Base-by-base conservation (phyloP, 2,797 vertebrate species). In the Vespertilio murinus region DNA sequence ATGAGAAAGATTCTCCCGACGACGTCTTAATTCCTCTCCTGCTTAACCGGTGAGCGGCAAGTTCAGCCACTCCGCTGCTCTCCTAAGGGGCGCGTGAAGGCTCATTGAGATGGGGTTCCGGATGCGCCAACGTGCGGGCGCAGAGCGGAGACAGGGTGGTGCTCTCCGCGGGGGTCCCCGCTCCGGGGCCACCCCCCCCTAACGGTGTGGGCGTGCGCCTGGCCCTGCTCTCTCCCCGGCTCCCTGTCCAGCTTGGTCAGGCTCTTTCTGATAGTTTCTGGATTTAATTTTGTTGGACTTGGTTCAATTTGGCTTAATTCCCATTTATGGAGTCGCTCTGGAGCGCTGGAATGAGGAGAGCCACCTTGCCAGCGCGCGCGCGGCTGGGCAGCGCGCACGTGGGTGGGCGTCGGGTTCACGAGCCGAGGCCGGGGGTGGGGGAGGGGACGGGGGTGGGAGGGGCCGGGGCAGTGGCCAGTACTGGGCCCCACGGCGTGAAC, bases 51-150 rank as follows among this genome's bases (percentile, higher is more conserved):
- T 10, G 9, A 42, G 42, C 42, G 42, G 42, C 86, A 93, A 97
- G 93, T 96, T 97, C 92, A 97, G 82, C 86, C 79, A 90, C 93
- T 93, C 56, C 96, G 91, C 88, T 94, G 94, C 93, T 89, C 95
- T 97, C 94, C 96, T 96, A 96, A 96, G 95, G 93, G 95, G 95
- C 94, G 97, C 97, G 97, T 97, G 95, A 97, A 81, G 95, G 85
- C 95, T 96, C 96, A 96, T 93, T 96, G 96, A 96, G 95, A 94
- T 45, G 75, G 91, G 90, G 93, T 88, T 97, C 69, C 94, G 93
- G 86, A 96, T 93, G 83, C 96, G 90, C 79, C 94, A 38, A 47
- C 5, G 84, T 80, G 54, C 14, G 61, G 61, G 42, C 42, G 9
- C 90, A 28, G 18, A 17, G 91, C 0, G 0, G 2, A 95, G 95